phyloP scores from a whole-genome alignment of 1,140 invertebrate species.

The Halyomorpha halys region DNA sequence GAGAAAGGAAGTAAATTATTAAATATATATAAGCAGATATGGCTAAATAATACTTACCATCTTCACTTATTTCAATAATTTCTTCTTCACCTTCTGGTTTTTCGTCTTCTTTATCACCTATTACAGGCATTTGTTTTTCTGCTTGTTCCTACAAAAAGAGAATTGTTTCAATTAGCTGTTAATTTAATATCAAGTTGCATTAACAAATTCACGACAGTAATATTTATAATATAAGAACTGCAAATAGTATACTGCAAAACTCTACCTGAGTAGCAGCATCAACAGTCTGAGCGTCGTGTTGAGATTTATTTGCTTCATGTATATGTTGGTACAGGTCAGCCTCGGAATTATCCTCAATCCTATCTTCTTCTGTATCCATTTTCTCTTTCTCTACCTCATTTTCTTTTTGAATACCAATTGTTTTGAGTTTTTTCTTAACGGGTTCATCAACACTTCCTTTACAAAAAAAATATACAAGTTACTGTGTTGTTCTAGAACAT shows the following conservation, averaged over 20 bases:
- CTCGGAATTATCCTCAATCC: constrained; percentile 39
- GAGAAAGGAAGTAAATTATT: too few relatives aligned
- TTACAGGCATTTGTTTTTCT: constrained; percentile 55
- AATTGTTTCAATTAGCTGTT: not conserved
- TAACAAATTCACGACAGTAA: too few relatives aligned
- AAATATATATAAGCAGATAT: too few relatives aligned
- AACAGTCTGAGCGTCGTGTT: constrained; percentile 42
- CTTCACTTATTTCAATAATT: constrained; percentile 44
- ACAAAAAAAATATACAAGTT: constrained; percentile 11
- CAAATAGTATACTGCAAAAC: not conserved
- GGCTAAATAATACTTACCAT: constrained; percentile 24
- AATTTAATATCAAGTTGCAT: not conserved
- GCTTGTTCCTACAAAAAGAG: constrained; percentile 63
- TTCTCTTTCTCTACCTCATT: constrained; percentile 40
- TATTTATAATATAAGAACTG: too few relatives aligned
- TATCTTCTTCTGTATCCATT: constrained; percentile 40
- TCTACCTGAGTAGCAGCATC: constrained; percentile 45
- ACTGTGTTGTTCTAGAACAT: too few relatives aligned
- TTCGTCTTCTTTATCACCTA: constrained; percentile 45
- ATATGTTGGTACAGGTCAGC: constrained; percentile 78
- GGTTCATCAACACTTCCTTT: constrained; percentile 45
- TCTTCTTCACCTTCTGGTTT: constrained; percentile 44
- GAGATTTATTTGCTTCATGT: constrained; percentile 54
- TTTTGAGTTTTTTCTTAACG: constrained; percentile 51
- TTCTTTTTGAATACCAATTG: constrained; percentile 41